Evolutionary conservation across 2,113 vertebrate genomes (phyloP).

Genomic region (Glareola pratincola): DNA sequence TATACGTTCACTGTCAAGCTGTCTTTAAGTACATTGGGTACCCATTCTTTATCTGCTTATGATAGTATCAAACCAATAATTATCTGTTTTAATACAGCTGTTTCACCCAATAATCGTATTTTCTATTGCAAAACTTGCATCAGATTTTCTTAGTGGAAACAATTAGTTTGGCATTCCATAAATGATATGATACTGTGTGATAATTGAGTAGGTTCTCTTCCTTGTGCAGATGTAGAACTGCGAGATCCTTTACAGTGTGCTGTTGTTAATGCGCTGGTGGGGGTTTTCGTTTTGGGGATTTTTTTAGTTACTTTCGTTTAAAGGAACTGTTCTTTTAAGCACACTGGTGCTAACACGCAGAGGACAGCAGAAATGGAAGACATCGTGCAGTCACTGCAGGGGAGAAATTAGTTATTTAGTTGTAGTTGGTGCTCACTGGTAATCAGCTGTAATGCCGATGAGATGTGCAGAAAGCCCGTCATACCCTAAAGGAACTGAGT

Average conservation of each 20-base stretch:
- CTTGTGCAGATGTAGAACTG: neutral
- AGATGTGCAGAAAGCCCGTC: neutral
- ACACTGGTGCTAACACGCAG: neutral
- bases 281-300: neutral
- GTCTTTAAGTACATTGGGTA: neutral
- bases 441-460: neutral
- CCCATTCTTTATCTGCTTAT: neutral
- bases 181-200: neutral
- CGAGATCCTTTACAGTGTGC: neutral
- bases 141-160: neutral
- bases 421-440: conserved; percentile 8
- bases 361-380: neutral
- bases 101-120: neutral
- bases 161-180: neutral
- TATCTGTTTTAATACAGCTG: neutral
- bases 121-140: neutral
- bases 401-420: neutral
- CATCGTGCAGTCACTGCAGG: neutral
- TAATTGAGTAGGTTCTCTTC: neutral
- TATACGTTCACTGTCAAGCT: neutral
- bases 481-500: neutral
- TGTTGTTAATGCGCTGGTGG: neutral
- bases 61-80: neutral
- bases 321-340: neutral
- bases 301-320: neutral